Percentiles rank a stretch among this genome's conserved stretches.
phyloP scores from a whole-genome alignment of 2,888 invertebrate species.

The Cryptus armator region DNA sequence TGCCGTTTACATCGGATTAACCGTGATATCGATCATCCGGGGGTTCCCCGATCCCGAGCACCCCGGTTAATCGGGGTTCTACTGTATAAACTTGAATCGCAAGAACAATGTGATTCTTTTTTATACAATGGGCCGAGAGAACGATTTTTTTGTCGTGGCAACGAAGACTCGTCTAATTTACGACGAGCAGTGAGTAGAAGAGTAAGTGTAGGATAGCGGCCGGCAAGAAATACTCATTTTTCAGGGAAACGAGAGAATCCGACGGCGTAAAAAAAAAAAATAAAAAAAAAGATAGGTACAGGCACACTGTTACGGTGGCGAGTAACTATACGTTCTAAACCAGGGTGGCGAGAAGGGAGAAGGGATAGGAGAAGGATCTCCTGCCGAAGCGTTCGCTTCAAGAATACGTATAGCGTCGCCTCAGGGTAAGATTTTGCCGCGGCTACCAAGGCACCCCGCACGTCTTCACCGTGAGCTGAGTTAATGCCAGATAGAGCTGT shows the following conservation, averaged over 20 bases:
- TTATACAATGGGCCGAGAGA: not conserved
- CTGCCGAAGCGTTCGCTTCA: conserved; percentile 42
- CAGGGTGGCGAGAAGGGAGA: conserved; percentile 27
- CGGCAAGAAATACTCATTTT: conserved; percentile 77
- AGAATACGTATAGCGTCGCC: conserved; percentile 51
- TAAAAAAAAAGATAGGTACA: conserved; percentile 59
- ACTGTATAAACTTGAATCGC: not conserved
- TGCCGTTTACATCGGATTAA: no score
- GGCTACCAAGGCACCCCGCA: conserved; percentile 34
- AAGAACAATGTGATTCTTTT: not conserved
- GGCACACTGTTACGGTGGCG: conserved; percentile 16
- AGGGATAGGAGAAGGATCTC: conserved; percentile 30
- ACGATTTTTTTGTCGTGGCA: conserved; percentile 12
- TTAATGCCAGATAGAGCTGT: conserved; percentile 59
- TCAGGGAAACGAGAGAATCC: conserved; percentile 65
- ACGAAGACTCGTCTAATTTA: conserved; percentile 73
- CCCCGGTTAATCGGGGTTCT: not conserved
- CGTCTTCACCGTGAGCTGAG: conserved; percentile 52
- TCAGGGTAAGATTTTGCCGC: conserved; percentile 59
- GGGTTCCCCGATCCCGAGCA: no score
- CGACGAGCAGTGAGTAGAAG: conserved; percentile 70
- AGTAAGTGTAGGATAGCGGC: conserved; percentile 27
- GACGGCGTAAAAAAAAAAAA: conserved; percentile 57
- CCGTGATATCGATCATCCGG: no score
- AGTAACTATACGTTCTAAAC: not conserved